phyloP scores from a whole-genome alignment of 2,888 invertebrate genomes.

The Leptodirus hochenwartii region DNA sequence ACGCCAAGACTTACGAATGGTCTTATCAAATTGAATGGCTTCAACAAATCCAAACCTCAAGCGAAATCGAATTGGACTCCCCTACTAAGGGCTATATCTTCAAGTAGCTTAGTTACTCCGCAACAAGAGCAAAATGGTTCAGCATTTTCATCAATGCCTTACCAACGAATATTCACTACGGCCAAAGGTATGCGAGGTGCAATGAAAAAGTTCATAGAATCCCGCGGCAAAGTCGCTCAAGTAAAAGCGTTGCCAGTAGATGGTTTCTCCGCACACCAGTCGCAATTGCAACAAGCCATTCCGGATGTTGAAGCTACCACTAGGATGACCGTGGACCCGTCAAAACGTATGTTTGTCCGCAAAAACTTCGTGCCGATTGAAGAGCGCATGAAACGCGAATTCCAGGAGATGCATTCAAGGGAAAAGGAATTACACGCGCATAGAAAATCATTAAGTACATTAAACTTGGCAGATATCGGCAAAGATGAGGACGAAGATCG shows the following conservation, averaged over 20 bases:
- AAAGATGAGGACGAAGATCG: too few species aligned
- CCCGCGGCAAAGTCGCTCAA: slow-evolving; percentile 46
- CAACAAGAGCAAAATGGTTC: background rate
- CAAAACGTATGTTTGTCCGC: too few species aligned
- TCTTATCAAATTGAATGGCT: too few species aligned
- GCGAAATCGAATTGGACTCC: slow-evolving; percentile 5
- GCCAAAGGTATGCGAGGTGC: slow-evolving; percentile 38
- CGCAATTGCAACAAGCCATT: slow-evolving; percentile 11
- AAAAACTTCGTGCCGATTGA: slow-evolving; percentile 73
- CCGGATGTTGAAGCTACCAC: slow-evolving; percentile 13
- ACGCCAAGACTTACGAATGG: too few species aligned
- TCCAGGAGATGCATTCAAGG: slow-evolving; percentile 62
- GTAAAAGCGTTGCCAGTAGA: slow-evolving; percentile 20
- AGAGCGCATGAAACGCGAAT: slow-evolving; percentile 72
- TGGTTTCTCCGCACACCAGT: slow-evolving; percentile 2
- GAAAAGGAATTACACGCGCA: slow-evolving; percentile 21
- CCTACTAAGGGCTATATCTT: slow-evolving; percentile 7
- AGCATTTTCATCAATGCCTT: slow-evolving; percentile 20
- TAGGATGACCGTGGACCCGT: background rate
- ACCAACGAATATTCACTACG: slow-evolving; percentile 26
- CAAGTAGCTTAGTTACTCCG: too few species aligned
- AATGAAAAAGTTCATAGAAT: slow-evolving; percentile 73
- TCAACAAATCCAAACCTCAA: slow-evolving; percentile 6
- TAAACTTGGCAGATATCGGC: too few species aligned
- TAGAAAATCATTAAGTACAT: too few species aligned